These are phyloP conservation scores for Antidorcas marsupialis DNA, from an alignment of 2,113 vertebrate genomes.

Conservation along the genomic window DNA sequence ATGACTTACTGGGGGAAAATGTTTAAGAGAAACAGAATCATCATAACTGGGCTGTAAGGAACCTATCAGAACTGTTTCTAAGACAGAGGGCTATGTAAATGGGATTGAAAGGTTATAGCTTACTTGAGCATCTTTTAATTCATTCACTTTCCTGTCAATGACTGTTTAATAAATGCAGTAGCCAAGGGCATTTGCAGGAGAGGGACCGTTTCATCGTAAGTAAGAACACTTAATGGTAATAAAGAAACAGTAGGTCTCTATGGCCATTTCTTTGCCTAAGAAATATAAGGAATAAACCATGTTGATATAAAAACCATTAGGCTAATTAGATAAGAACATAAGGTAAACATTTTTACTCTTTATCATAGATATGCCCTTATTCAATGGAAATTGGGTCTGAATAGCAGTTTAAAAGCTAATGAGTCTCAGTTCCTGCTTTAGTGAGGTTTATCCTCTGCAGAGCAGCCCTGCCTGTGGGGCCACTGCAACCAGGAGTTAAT, in stretches of 20 bases:
- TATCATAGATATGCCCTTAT: neutral
- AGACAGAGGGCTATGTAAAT: neutral
- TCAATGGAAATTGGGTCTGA: slow-evolving; percentile 1
- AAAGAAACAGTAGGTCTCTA: neutral
- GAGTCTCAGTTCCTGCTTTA: neutral
- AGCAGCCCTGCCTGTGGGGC: neutral
- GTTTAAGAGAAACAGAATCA: neutral
- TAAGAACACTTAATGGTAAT: neutral
- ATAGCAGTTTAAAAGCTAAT: slow-evolving; percentile 29
- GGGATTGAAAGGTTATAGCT: slow-evolving; percentile 11
- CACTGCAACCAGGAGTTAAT: neutral
- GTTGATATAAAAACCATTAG: slow-evolving; percentile 9
- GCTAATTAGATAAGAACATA: slow-evolving; percentile 23
- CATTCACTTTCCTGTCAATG: neutral
- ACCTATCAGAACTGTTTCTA: neutral
- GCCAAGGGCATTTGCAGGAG: neutral
- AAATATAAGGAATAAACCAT: neutral
- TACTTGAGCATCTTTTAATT: neutral
- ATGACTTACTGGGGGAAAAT: neutral
- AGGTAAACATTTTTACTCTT: slow-evolving; percentile 24
- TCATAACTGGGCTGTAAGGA: neutral
- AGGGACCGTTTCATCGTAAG: neutral
- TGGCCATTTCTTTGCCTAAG: neutral
- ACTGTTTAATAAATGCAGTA: neutral
- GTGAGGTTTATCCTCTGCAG: neutral